Percentiles rank a stretch among this genome's conserved stretches.
Evolutionary conservation across 2,797 vertebrate species (phyloP).

Genomic region (Channallabes apus): DNA sequence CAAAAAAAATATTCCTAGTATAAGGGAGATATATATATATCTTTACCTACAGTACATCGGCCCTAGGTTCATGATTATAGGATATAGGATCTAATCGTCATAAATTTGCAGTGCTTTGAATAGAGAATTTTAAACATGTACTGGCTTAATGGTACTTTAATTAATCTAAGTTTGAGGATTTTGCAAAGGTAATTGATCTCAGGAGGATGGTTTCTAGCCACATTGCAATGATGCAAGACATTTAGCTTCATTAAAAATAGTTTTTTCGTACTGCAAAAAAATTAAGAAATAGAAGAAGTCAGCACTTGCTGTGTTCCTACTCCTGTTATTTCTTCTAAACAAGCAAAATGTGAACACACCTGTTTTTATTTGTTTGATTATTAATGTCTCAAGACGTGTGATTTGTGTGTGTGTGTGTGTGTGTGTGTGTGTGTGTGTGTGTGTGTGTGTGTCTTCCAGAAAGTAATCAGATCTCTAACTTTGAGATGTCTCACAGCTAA

Average conservation of each 20-base stretch:
- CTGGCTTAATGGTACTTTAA: slow-evolving; percentile 16
- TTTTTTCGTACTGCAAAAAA: background rate
- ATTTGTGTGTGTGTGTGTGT: background rate
- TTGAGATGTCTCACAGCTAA: background rate
- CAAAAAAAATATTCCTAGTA: background rate
- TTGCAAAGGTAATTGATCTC: slow-evolving; percentile 34
- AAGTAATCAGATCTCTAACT: background rate
- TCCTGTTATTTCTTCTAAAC: background rate
- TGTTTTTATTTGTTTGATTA: background rate
- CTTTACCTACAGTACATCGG: background rate
- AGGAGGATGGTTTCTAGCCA: background rate
- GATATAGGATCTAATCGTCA: background rate
- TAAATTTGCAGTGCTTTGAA: background rate
- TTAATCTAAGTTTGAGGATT: background rate
- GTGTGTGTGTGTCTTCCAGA: background rate
- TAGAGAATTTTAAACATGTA: background rate
- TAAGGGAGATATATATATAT: background rate
- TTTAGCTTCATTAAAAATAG: slow-evolving; percentile 11
- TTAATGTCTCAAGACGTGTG: background rate
- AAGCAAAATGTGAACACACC: slow-evolving; percentile 2
- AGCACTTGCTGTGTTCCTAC: background rate
- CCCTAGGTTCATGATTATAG: background rate
- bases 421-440: background rate
- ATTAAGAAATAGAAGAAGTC: background rate
- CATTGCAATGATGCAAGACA: slow-evolving; percentile 4